Conservation (phyloP, 2,888 invertebrate genomes). For the Rhagophthalmus giganteus region DNA sequence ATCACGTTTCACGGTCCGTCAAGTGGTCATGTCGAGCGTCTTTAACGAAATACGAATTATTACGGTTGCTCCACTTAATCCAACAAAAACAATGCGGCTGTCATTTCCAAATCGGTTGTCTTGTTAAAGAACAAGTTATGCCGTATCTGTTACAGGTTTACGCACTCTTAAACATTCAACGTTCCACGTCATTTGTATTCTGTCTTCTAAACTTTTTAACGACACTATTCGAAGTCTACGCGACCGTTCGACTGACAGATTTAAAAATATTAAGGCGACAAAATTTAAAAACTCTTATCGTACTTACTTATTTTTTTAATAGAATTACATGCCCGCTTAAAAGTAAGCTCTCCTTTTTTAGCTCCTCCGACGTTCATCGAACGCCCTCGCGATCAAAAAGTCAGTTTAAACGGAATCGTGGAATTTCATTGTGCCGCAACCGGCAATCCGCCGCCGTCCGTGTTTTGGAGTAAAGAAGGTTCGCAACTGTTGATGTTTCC, state of each 20-base stretch:
- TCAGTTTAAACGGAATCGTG: conserved; percentile 82
- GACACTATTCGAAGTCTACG: conserved; percentile 7
- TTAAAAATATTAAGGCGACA: too few species aligned
- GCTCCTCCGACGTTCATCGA: conserved; percentile 66
- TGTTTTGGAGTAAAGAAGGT: conserved; percentile 96
- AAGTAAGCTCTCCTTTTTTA: conserved; percentile 2
- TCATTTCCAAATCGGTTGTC: conserved; percentile 41
- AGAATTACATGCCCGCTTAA: too few species aligned
- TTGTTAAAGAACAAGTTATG: conserved; percentile 40
- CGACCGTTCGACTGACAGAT: conserved; percentile 1
- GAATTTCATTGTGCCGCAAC: conserved; percentile 89
- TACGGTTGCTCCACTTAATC: conserved; percentile 36
- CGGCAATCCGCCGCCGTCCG: conserved; percentile 88
- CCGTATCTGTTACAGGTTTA: conserved; percentile 6
- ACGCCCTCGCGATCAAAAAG: conserved; percentile 84
- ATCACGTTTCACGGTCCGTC: conserved; percentile 15
- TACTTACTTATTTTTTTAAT: too few species aligned
- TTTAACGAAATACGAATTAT: conserved; percentile 35
- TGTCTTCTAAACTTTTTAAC: conserved; percentile 32
- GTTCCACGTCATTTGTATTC: conserved; percentile 34
- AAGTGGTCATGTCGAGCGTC: conserved; percentile 13
- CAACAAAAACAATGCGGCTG: conserved; percentile 39
- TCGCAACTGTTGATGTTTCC: conserved; percentile 84
- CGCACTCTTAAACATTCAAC: conserved; percentile 12
- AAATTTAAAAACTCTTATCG: too few species aligned